Evolutionary conservation across 2,888 invertebrate genomes (phyloP).

Genomic region (Druceiella hillmani): DNA sequence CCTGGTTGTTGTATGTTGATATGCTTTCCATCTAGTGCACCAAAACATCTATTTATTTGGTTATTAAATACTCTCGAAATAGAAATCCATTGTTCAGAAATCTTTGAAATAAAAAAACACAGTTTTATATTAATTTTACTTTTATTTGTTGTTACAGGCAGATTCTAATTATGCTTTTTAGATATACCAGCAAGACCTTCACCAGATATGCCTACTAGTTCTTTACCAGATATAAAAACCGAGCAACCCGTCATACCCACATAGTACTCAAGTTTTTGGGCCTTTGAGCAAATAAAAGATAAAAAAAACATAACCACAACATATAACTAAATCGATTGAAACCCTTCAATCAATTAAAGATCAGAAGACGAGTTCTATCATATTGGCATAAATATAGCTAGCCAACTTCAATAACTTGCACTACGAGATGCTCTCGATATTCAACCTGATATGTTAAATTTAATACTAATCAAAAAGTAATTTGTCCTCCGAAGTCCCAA

Average conservation of each 20-base stretch:
- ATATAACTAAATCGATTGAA: constrained; percentile 6
- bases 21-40: no score
- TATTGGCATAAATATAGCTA: constrained; percentile 9
- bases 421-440: constrained; percentile 9
- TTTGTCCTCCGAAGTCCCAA: no score
- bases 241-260: background rate
- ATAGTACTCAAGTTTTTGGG: background rate
- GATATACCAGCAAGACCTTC: no score
- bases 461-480: constrained; percentile 7
- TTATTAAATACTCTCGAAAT: no score
- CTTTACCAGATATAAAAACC: constrained; percentile 1
- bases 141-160: no score
- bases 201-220: background rate
- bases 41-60: no score
- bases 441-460: constrained; percentile 8
- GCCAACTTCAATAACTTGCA: constrained; percentile 11
- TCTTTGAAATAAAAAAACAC: no score
- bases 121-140: no score
- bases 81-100: no score
- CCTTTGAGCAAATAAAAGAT: background rate
- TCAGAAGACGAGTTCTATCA: constrained; percentile 12
- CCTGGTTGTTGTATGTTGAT: no score
- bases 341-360: constrained; percentile 7
- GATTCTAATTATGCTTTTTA: no score
- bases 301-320: background rate